Percentiles rank a stretch among this genome's conserved stretches.
phyloP scores from a whole-genome alignment of 2,113 vertebrate species.

The Nycticorax nycticorax region DNA sequence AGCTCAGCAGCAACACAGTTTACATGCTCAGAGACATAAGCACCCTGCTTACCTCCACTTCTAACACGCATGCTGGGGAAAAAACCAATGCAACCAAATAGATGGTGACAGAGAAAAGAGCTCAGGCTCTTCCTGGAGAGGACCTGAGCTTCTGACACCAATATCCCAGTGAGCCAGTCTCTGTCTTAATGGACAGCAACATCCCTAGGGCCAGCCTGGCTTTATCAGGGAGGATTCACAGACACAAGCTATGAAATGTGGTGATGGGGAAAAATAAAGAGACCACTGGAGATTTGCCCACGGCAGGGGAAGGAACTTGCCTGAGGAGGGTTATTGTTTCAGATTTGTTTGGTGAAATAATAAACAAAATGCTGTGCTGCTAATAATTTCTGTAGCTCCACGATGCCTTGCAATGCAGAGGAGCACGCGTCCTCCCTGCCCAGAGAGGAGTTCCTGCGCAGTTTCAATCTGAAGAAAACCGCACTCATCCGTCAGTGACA shows the following conservation, averaged over 20 bases:
- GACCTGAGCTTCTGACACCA: neutral
- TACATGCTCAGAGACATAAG: neutral
- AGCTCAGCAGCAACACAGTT: neutral
- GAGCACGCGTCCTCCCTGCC: neutral
- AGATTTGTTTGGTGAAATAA: constrained; percentile 35
- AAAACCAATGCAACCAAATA: rapidly evolving
- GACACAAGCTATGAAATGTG: neutral
- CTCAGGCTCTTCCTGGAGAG: neutral
- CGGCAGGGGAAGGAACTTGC: neutral
- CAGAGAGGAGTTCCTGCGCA: constrained; percentile 22
- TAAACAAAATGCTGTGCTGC: constrained; percentile 22
- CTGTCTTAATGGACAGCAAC: neutral
- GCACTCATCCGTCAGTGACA: constrained; percentile 8
- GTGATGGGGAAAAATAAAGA: neutral
- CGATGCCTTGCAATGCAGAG: constrained; percentile 11
- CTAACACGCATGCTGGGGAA: neutral
- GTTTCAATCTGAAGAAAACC: neutral
- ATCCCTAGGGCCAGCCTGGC: neutral
- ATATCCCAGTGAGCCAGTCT: rapidly evolving
- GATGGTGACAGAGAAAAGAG: neutral
- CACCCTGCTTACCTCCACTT: neutral
- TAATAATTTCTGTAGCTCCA: constrained; percentile 7
- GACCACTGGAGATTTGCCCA: neutral
- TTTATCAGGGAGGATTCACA: neutral
- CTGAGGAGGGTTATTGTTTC: neutral